Conservation (phyloP, 2,888 invertebrate species). For the Melanotus villosus region DNA sequence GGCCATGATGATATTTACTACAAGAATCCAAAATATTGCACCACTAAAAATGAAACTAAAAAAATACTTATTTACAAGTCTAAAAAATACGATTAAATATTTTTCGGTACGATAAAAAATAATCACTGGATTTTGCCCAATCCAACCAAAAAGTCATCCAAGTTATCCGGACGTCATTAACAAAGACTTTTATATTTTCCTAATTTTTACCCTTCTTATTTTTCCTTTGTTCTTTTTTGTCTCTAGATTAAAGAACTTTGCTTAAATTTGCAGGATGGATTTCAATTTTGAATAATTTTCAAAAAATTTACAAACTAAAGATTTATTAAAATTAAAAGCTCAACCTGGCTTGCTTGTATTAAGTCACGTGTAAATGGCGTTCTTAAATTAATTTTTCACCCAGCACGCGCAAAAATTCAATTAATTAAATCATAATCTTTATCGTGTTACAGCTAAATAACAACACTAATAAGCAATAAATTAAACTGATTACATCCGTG, state of each 20-base stretch:
- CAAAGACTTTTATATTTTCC: no score
- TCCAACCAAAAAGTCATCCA: neutral
- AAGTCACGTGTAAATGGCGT: no score
- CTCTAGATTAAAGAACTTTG: no score
- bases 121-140: neutral
- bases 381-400: no score
- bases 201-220: no score
- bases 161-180: neutral
- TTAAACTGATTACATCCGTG: conserved; percentile 27
- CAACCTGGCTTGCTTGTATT: no score
- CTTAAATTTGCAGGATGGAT: no score
- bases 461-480: conserved; percentile 30
- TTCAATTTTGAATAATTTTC: no score
- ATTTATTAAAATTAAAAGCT: no score
- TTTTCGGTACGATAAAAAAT: neutral
- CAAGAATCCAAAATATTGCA: neutral
- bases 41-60: neutral
- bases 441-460: conserved; percentile 7
- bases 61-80: neutral
- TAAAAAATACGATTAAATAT: neutral
- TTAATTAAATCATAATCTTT: neutral
- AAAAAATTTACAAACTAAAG: no score
- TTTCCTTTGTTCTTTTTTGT: no score
- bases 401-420: no score
- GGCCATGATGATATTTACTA: neutral